These are phyloP conservation scores for Equus przewalskii DNA, from an alignment of 2,113 vertebrate genomes.

Conservation along the genomic window DNA sequence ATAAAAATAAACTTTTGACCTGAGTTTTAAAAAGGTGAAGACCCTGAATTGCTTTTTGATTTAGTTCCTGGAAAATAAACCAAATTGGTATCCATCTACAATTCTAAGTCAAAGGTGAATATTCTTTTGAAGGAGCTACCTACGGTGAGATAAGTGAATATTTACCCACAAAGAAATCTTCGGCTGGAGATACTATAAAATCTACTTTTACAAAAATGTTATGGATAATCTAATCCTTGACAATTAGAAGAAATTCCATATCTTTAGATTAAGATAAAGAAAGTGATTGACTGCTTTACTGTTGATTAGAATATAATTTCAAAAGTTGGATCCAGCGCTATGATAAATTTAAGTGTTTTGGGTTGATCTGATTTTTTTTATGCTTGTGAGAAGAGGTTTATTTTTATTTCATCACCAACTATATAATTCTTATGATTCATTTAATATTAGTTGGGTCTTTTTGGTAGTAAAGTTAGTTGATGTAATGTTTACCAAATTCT, in stretches of 20 bases:
- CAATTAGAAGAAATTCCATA: neutral
- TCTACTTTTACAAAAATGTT: neutral
- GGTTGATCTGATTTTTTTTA: constrained; percentile 9
- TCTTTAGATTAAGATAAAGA: neutral
- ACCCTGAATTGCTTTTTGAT: neutral
- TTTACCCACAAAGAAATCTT: constrained; percentile 2
- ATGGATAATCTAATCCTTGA: neutral
- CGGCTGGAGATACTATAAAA: neutral
- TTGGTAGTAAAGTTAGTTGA: constrained; percentile 62
- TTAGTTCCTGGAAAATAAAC: constrained; percentile 22
- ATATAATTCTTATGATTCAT: constrained; percentile 57
- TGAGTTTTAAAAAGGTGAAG: neutral
- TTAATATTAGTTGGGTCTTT: neutral
- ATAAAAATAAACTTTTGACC: neutral
- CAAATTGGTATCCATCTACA: neutral
- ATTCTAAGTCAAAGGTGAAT: constrained; percentile 20
- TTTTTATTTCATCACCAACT: constrained; percentile 49
- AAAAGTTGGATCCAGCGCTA: neutral
- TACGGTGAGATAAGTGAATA: neutral
- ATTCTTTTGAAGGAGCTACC: neutral
- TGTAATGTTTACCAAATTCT: constrained; percentile 67
- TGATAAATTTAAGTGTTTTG: constrained; percentile 47
- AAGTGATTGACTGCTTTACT: neutral
- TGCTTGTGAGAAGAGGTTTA: constrained; percentile 42
- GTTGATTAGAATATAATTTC: neutral